Evolutionary conservation across 2,113 vertebrate genomes (phyloP).

Genomic region (Columba janthina): DNA sequence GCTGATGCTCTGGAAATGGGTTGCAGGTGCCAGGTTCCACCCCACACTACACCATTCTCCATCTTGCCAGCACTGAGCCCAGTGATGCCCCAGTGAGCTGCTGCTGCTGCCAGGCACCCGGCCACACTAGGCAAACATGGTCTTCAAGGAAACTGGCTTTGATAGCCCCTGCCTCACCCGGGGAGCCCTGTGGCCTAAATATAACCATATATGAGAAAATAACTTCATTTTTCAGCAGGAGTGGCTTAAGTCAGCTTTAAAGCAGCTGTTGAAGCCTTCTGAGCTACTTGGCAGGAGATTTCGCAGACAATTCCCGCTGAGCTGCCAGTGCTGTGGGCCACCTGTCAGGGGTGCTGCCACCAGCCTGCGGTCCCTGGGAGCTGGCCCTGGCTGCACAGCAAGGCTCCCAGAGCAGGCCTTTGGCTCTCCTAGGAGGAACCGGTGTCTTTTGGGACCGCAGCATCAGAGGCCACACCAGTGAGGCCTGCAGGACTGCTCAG

Average conservation of each 20-base stretch:
- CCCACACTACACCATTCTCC: not conserved
- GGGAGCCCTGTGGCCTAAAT: not conserved
- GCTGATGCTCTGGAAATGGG: not conserved
- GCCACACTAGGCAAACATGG: accelerated
- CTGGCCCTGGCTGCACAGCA: not conserved
- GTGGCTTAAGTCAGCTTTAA: not conserved
- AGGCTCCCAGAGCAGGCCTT: not conserved
- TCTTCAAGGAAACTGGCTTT: not conserved
- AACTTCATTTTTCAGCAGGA: not conserved
- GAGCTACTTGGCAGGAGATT: not conserved
- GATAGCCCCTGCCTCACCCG: not conserved
- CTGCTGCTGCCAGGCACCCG: not conserved
- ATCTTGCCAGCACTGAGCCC: accelerated
- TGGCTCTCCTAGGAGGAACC: not conserved
- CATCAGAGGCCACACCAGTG: accelerated
- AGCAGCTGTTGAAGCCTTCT: not conserved
- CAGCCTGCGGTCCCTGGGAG: not conserved
- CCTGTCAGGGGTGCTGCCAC: not conserved
- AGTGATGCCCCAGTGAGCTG: not conserved
- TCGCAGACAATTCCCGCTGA: not conserved
- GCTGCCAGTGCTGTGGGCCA: not conserved
- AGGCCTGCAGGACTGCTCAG: not conserved
- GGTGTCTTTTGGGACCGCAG: not conserved
- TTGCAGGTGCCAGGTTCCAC: not conserved
- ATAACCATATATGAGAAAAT: accelerated